Conservation (phyloP, 2,888 invertebrate species). For the Chaitophorus viminalis region DNA sequence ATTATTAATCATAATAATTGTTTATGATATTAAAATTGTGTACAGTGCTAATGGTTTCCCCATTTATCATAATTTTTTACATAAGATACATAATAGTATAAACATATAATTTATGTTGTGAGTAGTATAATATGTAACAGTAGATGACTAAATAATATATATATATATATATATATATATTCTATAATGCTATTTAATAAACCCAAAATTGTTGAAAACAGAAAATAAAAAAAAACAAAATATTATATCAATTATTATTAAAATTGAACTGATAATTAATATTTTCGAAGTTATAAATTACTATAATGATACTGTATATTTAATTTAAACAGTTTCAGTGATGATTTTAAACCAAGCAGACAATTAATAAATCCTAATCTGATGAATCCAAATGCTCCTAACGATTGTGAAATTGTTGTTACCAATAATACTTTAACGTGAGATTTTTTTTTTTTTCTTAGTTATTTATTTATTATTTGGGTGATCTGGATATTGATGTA, state of each 20-base stretch:
- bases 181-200: neutral
- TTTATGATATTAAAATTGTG: neutral
- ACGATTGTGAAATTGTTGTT: constrained; percentile 92
- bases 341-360: constrained; percentile 46
- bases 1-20: too few species aligned
- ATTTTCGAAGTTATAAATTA: neutral
- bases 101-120: too few species aligned
- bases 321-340: constrained; percentile 14
- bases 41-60: neutral
- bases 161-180: too few species aligned
- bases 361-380: constrained; percentile 43
- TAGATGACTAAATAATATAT: neutral
- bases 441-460: constrained; percentile 67
- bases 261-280: neutral
- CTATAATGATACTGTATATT: neutral
- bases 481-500: neutral
- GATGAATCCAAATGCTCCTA: constrained; percentile 67
- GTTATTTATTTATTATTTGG: neutral
- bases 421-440: constrained; percentile 84
- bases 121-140: too few species aligned
- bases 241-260: too few species aligned
- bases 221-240: neutral
- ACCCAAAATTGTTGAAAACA: neutral
- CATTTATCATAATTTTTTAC: too few species aligned
- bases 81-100: too few species aligned